Percentiles rank a stretch among this genome's conserved stretches.
Evolutionary conservation across 2,888 invertebrate species (phyloP).

Genomic region (Hypena proboscidalis): DNA sequence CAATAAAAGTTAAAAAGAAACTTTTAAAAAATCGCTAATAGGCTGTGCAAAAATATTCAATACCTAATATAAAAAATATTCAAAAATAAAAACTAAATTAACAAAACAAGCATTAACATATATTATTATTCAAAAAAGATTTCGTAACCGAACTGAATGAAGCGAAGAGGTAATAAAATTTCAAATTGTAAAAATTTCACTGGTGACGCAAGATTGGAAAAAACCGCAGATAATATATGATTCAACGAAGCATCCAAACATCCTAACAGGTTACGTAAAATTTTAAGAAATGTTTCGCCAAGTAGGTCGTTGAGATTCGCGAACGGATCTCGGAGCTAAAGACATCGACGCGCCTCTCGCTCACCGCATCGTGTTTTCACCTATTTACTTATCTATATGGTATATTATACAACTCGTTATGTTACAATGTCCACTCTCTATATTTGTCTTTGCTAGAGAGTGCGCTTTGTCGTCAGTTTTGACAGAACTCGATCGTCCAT

Average conservation of each 20-base stretch:
- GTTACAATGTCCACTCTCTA: constrained; percentile 35
- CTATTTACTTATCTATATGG: constrained; percentile 45
- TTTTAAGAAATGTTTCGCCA: constrained; percentile 40
- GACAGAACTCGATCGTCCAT: too few species aligned
- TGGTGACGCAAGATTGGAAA: constrained; percentile 12
- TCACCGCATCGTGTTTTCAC: constrained; percentile 49
- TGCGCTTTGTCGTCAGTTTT: too few species aligned
- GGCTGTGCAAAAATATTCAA: too few species aligned
- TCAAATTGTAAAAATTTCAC: constrained; percentile 29
- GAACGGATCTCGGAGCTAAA: constrained; percentile 43
- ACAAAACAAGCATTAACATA: too few species aligned
- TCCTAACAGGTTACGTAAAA: constrained; percentile 53
- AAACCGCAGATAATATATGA: constrained; percentile 30
- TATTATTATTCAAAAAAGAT: too few species aligned
- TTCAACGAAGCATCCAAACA: constrained; percentile 43
- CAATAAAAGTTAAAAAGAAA: too few species aligned
- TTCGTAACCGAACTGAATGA: too few species aligned
- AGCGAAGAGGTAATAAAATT: not conserved
- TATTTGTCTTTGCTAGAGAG: constrained; percentile 23
- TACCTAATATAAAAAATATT: too few species aligned
- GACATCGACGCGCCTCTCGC: constrained; percentile 47
- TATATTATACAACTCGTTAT: constrained; percentile 34
- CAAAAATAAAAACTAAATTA: too few species aligned
- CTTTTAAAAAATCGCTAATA: too few species aligned
- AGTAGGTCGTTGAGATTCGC: constrained; percentile 53